phyloP scores from a whole-genome alignment of 1,140 invertebrate species.

The Dinoponera quadriceps region DNA sequence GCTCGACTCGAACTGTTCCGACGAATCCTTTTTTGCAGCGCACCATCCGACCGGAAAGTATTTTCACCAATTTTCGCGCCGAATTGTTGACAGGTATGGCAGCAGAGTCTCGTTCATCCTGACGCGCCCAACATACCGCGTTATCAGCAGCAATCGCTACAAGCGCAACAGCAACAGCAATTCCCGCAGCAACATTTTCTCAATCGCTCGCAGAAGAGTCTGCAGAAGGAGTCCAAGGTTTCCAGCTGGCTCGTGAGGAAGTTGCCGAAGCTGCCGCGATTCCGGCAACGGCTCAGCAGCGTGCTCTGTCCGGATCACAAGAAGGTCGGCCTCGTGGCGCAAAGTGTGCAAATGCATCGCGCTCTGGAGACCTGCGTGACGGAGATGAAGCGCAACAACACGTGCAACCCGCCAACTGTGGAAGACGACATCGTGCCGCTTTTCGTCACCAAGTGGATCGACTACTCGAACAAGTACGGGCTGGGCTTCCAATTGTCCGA shows the following conservation, averaged over 20 bases:
- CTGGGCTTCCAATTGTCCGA: slow-evolving; percentile 91
- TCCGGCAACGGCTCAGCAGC: slow-evolving; percentile 81
- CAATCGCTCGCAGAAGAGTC: slow-evolving; percentile 57
- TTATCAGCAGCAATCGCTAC: slow-evolving; percentile 43
- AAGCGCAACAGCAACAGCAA: slow-evolving; percentile 26
- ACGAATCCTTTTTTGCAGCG: neutral
- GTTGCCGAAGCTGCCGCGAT: slow-evolving; percentile 78
- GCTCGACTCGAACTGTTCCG: neutral
- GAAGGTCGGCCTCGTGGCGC: slow-evolving; percentile 68
- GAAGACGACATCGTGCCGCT: slow-evolving; percentile 85
- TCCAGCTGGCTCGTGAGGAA: slow-evolving; percentile 79
- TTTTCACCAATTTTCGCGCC: neutral
- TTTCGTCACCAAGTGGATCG: slow-evolving; percentile 92
- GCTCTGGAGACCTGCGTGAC: slow-evolving; percentile 77
- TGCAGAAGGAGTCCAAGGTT: slow-evolving; percentile 77
- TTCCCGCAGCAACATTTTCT: slow-evolving; percentile 10
- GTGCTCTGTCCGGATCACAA: slow-evolving; percentile 82
- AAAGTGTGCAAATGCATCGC: slow-evolving; percentile 76
- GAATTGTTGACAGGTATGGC: slow-evolving; percentile 43
- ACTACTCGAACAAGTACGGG: slow-evolving; percentile 92
- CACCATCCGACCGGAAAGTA: neutral
- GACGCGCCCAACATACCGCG: slow-evolving; percentile 26
- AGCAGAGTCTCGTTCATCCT: slow-evolving; percentile 37
- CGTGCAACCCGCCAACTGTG: slow-evolving; percentile 83
- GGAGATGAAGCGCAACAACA: slow-evolving; percentile 70